Conservation (phyloP, 2,113 vertebrate genomes). For the Otis tarda region DNA sequence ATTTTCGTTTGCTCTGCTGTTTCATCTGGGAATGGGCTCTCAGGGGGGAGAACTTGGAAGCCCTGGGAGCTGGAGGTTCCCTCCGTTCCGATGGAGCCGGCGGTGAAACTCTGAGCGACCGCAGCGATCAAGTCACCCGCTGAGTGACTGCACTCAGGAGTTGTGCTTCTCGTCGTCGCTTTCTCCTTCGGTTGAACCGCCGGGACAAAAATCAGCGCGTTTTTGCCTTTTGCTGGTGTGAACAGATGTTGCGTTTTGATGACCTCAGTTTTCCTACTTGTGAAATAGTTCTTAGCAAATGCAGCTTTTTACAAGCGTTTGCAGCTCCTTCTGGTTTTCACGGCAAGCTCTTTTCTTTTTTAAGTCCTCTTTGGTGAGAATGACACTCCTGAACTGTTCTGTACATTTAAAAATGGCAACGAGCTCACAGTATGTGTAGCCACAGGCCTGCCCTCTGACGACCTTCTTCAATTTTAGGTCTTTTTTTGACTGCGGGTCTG, state of each 20-base stretch:
- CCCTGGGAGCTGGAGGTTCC: background rate
- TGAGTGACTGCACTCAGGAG: background rate
- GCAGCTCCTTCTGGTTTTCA: background rate
- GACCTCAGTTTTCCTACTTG: background rate
- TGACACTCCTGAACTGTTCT: background rate
- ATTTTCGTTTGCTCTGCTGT: background rate
- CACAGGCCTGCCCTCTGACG: background rate
- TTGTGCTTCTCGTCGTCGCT: fast-evolving
- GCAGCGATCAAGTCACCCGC: background rate
- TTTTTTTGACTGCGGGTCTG: background rate
- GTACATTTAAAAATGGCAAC: fast-evolving
- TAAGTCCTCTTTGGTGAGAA: background rate
- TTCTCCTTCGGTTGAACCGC: background rate
- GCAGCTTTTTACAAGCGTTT: background rate
- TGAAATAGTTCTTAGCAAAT: background rate
- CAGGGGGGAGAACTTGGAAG: background rate
- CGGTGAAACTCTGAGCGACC: background rate
- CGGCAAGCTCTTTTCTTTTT: background rate
- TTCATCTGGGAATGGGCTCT: background rate
- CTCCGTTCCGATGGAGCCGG: background rate
- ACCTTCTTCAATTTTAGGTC: background rate
- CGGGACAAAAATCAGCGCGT: fast-evolving
- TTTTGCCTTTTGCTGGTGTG: background rate
- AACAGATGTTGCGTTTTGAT: background rate
- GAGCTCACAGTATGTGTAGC: background rate